These are phyloP conservation scores for Trichechus manatus DNA, from an alignment of 2,113 vertebrate genomes.

Conservation along the genomic window DNA sequence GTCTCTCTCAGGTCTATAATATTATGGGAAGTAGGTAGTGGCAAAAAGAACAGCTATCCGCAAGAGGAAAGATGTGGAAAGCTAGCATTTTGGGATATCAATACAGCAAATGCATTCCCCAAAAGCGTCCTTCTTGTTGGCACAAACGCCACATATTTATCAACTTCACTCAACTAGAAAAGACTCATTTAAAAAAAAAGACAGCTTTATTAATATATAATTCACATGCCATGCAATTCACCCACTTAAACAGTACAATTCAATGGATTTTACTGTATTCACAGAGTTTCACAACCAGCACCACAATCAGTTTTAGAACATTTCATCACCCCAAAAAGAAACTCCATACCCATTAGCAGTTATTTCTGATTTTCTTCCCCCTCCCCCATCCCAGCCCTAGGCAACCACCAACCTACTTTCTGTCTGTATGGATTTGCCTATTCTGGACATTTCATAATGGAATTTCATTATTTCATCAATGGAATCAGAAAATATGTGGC, in stretches of 20 bases:
- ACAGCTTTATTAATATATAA: not conserved
- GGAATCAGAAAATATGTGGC: not conserved
- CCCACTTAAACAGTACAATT: not conserved
- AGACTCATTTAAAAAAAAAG: not conserved
- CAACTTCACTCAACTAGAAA: constrained; percentile 1
- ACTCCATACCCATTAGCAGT: not conserved
- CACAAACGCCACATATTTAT: not conserved
- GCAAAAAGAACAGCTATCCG: not conserved
- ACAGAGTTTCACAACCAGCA: not conserved
- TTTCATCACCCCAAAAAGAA: not conserved
- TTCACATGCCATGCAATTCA: not conserved
- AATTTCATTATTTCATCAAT: not conserved
- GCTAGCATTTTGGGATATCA: not conserved
- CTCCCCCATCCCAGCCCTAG: not conserved
- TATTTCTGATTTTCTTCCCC: not conserved
- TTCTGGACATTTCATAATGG: not conserved
- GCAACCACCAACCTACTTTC: not conserved
- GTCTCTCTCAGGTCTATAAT: not conserved
- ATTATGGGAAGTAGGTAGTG: not conserved
- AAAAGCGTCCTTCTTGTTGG: not conserved
- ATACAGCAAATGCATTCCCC: not conserved
- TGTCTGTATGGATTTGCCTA: not conserved
- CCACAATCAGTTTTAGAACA: not conserved
- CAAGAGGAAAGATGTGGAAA: not conserved
- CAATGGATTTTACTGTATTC: not conserved